Conservation (phyloP, 2,113 vertebrate genomes). For the Talpa occidentalis region DNA sequence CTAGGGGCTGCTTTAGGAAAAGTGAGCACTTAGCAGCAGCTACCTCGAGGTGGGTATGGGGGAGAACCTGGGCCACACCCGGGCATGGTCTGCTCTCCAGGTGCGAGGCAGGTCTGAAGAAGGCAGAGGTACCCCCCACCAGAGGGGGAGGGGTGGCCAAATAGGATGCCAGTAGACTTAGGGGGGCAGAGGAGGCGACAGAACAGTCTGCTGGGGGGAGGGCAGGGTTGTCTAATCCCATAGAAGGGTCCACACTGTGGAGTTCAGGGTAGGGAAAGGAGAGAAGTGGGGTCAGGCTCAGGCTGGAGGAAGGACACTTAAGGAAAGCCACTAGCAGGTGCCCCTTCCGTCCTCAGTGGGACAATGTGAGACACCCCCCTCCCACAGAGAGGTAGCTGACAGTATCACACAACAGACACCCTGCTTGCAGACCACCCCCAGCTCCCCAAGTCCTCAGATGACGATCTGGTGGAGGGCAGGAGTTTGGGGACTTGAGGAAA, state of each 20-base stretch:
- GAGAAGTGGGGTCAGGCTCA: background rate
- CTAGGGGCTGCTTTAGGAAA: background rate
- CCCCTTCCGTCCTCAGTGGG: background rate
- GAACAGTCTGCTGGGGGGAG: too few species aligned
- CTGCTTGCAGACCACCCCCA: background rate
- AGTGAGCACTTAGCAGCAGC: background rate
- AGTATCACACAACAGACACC: accelerated
- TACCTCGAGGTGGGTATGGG: background rate
- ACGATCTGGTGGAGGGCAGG: background rate
- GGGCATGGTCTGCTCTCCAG: accelerated
- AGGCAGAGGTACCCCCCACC: too few species aligned
- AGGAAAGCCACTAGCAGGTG: background rate
- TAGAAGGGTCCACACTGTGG: background rate
- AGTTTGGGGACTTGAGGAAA: background rate
- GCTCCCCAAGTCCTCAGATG: background rate
- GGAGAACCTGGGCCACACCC: background rate
- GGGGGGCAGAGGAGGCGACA: too few species aligned
- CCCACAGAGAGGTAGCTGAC: background rate
- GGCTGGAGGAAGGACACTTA: background rate
- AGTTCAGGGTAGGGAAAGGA: background rate
- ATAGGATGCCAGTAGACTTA: too few species aligned
- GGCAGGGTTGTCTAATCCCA: too few species aligned
- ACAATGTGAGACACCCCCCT: background rate
- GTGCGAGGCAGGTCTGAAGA: background rate
- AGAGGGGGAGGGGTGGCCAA: too few species aligned